phyloP scores from a whole-genome alignment of 2,113 vertebrate genomes.

The Stegostoma tigrinum region DNA sequence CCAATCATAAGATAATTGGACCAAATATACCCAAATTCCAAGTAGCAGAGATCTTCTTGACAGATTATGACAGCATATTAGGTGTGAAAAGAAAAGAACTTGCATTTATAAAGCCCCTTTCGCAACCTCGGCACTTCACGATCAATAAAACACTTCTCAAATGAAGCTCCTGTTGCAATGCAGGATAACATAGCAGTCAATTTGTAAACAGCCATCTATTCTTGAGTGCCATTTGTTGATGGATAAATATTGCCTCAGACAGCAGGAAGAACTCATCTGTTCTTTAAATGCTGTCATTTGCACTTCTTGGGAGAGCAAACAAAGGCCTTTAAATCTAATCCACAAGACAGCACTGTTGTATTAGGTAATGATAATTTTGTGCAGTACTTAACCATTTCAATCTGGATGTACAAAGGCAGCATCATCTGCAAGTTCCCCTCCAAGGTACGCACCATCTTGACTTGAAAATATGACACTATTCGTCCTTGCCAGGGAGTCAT shows the following conservation, averaged over 20 bases:
- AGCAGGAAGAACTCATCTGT: neutral
- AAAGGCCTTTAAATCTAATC: neutral
- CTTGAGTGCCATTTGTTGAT: neutral
- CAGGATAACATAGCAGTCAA: neutral
- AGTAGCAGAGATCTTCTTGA: neutral
- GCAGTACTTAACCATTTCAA: no score
- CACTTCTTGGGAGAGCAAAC: neutral
- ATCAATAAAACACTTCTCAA: neutral
- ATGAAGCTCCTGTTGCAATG: neutral
- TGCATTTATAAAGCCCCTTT: neutral
- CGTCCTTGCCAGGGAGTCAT: no score
- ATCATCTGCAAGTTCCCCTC: no score
- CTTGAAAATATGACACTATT: no score
- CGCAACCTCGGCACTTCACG: neutral
- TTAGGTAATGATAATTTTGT: no score
- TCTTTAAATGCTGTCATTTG: neutral
- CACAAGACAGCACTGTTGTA: neutral
- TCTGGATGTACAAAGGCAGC: no score
- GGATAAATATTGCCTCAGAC: neutral
- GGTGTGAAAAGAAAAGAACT: neutral
- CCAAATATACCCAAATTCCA: neutral
- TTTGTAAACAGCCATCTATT: neutral
- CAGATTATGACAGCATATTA: neutral
- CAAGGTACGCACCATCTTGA: no score
- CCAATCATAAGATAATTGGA: neutral